Evolutionary conservation across 2,113 vertebrate genomes (phyloP).

Genomic region (Xenopus tropicalis): DNA sequence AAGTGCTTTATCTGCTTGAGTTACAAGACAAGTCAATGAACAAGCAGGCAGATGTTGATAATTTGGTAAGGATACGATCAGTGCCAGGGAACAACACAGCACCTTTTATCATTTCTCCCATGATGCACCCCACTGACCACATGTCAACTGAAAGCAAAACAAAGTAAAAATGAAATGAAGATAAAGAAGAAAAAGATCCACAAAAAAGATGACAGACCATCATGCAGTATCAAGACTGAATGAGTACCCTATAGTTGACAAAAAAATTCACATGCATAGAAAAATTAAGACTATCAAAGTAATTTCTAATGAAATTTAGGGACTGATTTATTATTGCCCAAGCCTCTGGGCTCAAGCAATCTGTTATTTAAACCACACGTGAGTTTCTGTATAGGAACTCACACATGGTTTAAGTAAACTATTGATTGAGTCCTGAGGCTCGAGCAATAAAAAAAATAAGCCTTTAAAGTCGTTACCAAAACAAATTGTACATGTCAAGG

Average conservation of each 20-base stretch:
- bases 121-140: constrained; percentile 99
- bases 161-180: constrained; percentile 75
- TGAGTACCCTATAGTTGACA: not conserved
- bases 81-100: constrained; percentile 94
- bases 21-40: not conserved
- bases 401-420: too few species aligned
- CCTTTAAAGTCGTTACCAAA: too few species aligned
- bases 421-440: too few species aligned
- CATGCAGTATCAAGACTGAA: constrained; percentile 28
- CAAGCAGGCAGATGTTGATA: not conserved
- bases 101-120: constrained; percentile 98
- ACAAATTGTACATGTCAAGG: too few species aligned
- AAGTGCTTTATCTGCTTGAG: too few species aligned
- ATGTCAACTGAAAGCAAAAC: constrained; percentile 91
- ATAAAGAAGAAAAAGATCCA: constrained; percentile 71
- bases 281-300: too few species aligned
- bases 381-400: too few species aligned
- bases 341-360: too few species aligned
- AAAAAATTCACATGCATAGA: not conserved
- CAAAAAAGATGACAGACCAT: constrained; percentile 60
- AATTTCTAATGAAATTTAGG: too few species aligned
- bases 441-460: too few species aligned
- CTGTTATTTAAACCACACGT: too few species aligned
- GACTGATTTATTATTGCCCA: too few species aligned
- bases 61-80: constrained; percentile 91